phyloP scores from a whole-genome alignment of 35 echinoderm and acorn worm genomes.

The Hemicentrotus pulcherrimus region DNA sequence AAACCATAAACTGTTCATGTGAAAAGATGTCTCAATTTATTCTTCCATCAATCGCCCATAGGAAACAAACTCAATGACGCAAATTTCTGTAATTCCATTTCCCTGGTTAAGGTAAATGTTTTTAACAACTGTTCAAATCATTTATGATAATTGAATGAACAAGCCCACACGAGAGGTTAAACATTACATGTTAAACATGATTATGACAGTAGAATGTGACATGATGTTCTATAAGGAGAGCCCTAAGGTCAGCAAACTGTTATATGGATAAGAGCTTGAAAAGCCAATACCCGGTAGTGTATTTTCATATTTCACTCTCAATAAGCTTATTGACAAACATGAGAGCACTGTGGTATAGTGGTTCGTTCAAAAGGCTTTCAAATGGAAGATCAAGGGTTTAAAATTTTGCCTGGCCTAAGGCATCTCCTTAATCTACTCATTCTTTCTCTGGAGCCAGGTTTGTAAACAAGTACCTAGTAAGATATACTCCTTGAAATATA shows the following conservation, averaged over 20 bases:
- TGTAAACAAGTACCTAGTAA: too few relatives aligned
- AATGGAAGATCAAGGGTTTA: neutral
- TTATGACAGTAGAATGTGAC: neutral
- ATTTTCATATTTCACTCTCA: too few relatives aligned
- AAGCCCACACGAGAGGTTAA: neutral
- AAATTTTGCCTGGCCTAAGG: neutral
- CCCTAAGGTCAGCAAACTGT: too few relatives aligned
- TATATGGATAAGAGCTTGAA: too few relatives aligned
- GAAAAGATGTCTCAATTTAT: neutral
- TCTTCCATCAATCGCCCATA: neutral
- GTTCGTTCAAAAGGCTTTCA: neutral
- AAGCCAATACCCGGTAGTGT: too few relatives aligned
- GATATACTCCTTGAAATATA: too few relatives aligned
- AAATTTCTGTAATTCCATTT: neutral
- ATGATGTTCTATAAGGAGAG: too few relatives aligned
- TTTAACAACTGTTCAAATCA: neutral
- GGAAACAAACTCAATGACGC: constrained; percentile 1
- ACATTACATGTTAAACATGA: neutral
- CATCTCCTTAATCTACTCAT: too few relatives aligned
- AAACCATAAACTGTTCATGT: neutral
- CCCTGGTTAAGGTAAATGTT: neutral
- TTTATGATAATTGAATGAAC: neutral
- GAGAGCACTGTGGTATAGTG: too few relatives aligned
- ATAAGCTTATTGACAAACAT: too few relatives aligned
- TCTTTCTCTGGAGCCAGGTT: too few relatives aligned